Evolutionary conservation across 2,797 vertebrate species (phyloP).

Genomic region (Sphaeramia orbicularis): DNA sequence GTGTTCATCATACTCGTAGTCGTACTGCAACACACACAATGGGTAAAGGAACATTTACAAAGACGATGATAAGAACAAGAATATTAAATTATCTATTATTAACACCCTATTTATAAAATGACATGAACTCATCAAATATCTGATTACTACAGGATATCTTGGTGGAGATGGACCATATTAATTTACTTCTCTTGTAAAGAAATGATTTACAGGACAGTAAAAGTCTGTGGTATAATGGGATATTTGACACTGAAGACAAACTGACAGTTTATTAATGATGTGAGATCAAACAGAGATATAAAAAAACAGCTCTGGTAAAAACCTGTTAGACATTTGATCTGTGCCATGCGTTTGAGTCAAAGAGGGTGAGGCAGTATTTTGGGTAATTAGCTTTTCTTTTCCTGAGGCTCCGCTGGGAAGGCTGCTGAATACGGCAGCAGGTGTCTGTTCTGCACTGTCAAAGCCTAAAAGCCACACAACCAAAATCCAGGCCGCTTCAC

Average conservation of each 20-base stretch:
- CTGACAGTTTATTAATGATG: not conserved
- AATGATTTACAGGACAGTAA: constrained; percentile 1
- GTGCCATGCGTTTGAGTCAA: constrained; percentile 16
- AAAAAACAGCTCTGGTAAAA: constrained; percentile 29
- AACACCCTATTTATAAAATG: not conserved
- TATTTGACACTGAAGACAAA: not conserved
- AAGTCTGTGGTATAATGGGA: not conserved
- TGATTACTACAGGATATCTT: not conserved
- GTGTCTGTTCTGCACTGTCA: constrained; percentile 38
- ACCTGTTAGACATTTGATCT: constrained; percentile 54
- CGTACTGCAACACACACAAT: constrained; percentile 86
- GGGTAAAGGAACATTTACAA: not conserved
- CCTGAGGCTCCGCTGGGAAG: constrained; percentile 22
- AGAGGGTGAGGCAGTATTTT: constrained; percentile 47
- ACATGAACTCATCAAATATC: not conserved
- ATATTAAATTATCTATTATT: not conserved
- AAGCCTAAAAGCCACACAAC: constrained; percentile 27
- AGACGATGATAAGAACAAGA: not conserved
- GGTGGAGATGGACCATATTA: not conserved
- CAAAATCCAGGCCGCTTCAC: constrained; percentile 44
- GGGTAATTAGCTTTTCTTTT: constrained; percentile 51
- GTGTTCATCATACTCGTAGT: constrained; percentile 98
- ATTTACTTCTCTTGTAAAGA: not conserved
- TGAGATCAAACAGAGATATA: constrained; percentile 16
- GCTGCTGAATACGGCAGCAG: constrained; percentile 57